Conservation (phyloP, 30 jellyfish, hydroid and myxozoan species). For the Sanderia malayensis region DNA sequence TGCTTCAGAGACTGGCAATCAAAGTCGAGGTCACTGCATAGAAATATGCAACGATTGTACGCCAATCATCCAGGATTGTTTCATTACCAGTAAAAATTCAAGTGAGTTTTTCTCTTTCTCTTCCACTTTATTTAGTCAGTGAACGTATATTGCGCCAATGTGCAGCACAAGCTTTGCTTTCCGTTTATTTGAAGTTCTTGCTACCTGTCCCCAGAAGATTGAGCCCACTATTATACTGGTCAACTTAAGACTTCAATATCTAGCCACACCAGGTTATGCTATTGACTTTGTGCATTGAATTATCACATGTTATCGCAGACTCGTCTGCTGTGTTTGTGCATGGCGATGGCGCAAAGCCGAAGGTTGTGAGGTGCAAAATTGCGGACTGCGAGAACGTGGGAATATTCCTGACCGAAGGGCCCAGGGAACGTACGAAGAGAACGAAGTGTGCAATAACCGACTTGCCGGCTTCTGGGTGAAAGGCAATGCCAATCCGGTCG, state of each 20-base stretch:
- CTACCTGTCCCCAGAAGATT: no score
- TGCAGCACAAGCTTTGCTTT: no score
- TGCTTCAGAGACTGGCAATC: constrained; percentile 58
- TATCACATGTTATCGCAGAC: no score
- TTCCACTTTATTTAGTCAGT: no score
- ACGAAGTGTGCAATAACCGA: constrained; percentile 75
- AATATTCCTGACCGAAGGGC: constrained; percentile 89
- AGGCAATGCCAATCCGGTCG: constrained; percentile 89
- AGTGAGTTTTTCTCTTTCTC: constrained; percentile 52
- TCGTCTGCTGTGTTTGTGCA: constrained; percentile 96
- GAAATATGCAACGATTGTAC: constrained; percentile 86
- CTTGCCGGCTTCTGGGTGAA: constrained; percentile 98
- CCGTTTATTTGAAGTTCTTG: no score
- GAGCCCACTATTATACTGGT: no score
- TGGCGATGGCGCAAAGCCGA: constrained; percentile 95
- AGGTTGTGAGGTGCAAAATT: constrained; percentile 64
- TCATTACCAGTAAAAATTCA: constrained; percentile 75
- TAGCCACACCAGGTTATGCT: no score
- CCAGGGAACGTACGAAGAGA: constrained; percentile 90
- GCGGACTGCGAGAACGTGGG: constrained; percentile 96
- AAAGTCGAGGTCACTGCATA: constrained; percentile 75
- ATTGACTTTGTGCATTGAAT: no score
- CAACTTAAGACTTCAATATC: no score
- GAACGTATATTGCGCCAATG: no score
- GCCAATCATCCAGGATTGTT: constrained; percentile 88